A percentile compares a stretch with the other conserved stretches of the same genome.
These are phyloP conservation scores for Jaculus jaculus DNA, from an alignment of 2,113 vertebrate species.

Conservation along the genomic window DNA sequence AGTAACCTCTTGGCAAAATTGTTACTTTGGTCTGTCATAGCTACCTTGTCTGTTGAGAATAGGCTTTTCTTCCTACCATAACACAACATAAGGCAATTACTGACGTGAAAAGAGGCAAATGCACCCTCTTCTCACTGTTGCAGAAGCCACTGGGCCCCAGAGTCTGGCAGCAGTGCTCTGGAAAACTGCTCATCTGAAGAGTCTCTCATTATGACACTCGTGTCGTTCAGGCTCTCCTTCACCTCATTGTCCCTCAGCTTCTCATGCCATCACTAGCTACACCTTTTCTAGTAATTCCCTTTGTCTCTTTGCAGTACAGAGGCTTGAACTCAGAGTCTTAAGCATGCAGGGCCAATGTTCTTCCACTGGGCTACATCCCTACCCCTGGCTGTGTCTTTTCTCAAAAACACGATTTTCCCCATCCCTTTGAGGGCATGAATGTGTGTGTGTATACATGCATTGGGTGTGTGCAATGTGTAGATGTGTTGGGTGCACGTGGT, in stretches of 20 bases:
- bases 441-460: not conserved
- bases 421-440: not conserved
- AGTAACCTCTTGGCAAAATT: too few species aligned
- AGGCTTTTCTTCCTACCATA: too few species aligned
- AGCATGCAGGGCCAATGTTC: too few species aligned
- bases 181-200: not conserved
- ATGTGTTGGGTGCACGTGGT: not conserved
- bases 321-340: too few species aligned
- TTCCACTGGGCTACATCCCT: too few species aligned
- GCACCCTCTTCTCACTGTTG: not conserved
- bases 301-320: too few species aligned
- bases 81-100: not conserved
- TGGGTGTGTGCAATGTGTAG: not conserved
- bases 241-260: not conserved
- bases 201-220: not conserved
- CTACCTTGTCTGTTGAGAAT: too few species aligned
- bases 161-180: not conserved
- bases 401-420: not conserved
- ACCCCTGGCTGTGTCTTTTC: not conserved
- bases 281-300: not conserved
- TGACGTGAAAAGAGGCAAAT: not conserved
- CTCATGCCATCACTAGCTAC: too few species aligned
- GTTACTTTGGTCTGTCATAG: too few species aligned
- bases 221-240: fast-evolving
- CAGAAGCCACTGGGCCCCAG: not conserved